A percentile compares a stretch with the other conserved stretches of the same genome.
Conservation (phyloP, 2,797 vertebrate genomes). For the Diplodus puntazzo region DNA sequence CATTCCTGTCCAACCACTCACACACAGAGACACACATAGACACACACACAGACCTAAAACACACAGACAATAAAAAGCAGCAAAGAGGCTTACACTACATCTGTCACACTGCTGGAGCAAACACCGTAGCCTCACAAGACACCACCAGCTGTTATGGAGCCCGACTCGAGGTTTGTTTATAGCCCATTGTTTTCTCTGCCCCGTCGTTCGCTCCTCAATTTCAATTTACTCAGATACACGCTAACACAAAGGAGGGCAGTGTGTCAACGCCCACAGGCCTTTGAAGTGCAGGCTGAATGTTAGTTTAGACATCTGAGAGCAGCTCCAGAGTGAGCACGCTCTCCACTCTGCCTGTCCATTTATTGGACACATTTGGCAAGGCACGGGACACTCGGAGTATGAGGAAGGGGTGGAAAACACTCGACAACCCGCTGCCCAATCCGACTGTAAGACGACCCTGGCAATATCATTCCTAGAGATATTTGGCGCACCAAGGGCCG, state of each 20-base stretch:
- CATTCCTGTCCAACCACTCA: conserved; percentile 26
- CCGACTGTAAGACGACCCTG: conserved; percentile 7
- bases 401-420: conserved; percentile 10
- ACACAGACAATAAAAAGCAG: conserved; percentile 64
- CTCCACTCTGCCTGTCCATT: conserved; percentile 28
- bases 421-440: neutral
- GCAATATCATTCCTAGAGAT: conserved; percentile 27
- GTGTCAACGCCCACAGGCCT: conserved; percentile 71
- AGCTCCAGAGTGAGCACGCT: conserved; percentile 33
- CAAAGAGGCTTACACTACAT: conserved; percentile 72
- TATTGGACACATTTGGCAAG: conserved; percentile 42
- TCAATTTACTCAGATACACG: conserved; percentile 75
- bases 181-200: conserved; percentile 66
- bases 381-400: conserved; percentile 24
- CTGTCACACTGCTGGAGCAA: conserved; percentile 82
- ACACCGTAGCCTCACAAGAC: conserved; percentile 69
- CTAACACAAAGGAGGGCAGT: conserved; percentile 73
- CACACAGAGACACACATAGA: conserved; percentile 10
- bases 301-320: conserved; percentile 72
- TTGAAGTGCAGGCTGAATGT: conserved; percentile 76
- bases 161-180: conserved; percentile 69
- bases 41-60: conserved; percentile 28
- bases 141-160: conserved; percentile 70
- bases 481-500: conserved; percentile 14
- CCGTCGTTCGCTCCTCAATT: conserved; percentile 66